These are phyloP conservation scores for Drosophila affinis DNA, from an alignment of 2,888 invertebrate species.

Conservation along the genomic window DNA sequence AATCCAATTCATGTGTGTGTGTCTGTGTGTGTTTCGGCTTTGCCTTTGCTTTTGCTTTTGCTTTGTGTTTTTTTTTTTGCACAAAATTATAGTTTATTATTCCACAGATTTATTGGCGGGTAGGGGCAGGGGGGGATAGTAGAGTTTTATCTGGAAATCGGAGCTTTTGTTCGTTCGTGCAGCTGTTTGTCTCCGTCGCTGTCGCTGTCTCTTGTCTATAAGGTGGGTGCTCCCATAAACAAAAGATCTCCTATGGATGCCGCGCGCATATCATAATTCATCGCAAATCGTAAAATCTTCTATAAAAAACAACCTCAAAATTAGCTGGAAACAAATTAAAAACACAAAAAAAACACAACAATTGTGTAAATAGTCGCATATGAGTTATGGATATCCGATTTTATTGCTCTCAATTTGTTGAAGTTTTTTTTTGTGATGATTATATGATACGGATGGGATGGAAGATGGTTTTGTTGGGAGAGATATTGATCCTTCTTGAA, in stretches of 20 bases:
- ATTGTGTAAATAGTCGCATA: neutral
- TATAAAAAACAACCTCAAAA: slow-evolving; percentile 2
- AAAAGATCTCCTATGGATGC: slow-evolving; percentile 8
- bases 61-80: slow-evolving; percentile 38
- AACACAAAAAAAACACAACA: neutral
- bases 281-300: slow-evolving; percentile 20
- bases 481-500: no score
- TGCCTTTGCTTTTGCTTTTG: slow-evolving; percentile 7
- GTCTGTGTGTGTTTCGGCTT: neutral
- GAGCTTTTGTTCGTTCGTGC: slow-evolving; percentile 49
- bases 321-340: neutral
- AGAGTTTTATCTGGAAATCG: slow-evolving; percentile 53
- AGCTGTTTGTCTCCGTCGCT: slow-evolving; percentile 25
- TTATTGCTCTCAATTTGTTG: slow-evolving; percentile 4
- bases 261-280: slow-evolving; percentile 9
- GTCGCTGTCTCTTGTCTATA: neutral
- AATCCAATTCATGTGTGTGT: neutral
- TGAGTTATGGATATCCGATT: slow-evolving; percentile 1
- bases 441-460: no score
- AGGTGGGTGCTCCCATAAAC: slow-evolving; percentile 9
- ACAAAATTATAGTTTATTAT: slow-evolving; percentile 69
- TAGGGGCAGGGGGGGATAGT: neutral
- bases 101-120: slow-evolving; percentile 15
- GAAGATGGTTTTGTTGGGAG: no score
- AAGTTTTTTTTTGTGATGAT: neutral